Evolutionary conservation across 2,113 vertebrate genomes (phyloP).

Genomic region (Microcebus ravelobensis): DNA sequence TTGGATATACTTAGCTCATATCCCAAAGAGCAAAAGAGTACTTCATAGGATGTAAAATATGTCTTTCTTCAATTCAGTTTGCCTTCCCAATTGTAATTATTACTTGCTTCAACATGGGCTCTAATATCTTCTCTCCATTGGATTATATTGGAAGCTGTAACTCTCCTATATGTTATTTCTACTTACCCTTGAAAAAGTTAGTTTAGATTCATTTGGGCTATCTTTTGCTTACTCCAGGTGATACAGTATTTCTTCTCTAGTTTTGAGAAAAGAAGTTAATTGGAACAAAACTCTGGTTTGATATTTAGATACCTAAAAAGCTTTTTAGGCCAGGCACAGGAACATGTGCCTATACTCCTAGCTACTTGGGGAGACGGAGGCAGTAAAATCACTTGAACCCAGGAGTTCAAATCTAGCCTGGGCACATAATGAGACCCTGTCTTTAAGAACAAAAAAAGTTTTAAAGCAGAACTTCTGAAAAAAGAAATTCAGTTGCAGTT

Average conservation of each 20-base stretch:
- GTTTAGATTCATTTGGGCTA: not conserved
- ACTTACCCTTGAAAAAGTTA: slow-evolving; percentile 1
- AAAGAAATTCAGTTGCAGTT: not conserved
- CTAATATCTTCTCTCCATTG: not conserved
- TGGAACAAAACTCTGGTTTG: not conserved
- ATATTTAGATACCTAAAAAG: slow-evolving; percentile 34
- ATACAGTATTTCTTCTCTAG: not conserved
- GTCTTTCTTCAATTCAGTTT: slow-evolving; percentile 12
- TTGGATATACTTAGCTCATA: not conserved
- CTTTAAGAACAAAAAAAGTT: not conserved
- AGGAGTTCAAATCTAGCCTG: not conserved
- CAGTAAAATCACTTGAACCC: not conserved
- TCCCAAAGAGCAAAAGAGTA: not conserved
- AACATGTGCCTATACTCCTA: too few species aligned
- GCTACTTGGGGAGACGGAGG: not conserved
- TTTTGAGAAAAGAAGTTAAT: slow-evolving; percentile 13
- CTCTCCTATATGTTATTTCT: not conserved
- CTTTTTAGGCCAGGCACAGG: not conserved
- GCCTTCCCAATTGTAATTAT: slow-evolving; percentile 16
- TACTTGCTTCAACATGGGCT: slow-evolving; percentile 30
- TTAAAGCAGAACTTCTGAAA: slow-evolving; percentile 31
- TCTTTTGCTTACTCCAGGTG: slow-evolving; percentile 2
- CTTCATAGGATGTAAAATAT: not conserved
- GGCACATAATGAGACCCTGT: too few species aligned
- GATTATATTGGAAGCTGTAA: slow-evolving; percentile 16